Conservation (phyloP, 2,888 invertebrate genomes). For the Orthosia gothica region DNA sequence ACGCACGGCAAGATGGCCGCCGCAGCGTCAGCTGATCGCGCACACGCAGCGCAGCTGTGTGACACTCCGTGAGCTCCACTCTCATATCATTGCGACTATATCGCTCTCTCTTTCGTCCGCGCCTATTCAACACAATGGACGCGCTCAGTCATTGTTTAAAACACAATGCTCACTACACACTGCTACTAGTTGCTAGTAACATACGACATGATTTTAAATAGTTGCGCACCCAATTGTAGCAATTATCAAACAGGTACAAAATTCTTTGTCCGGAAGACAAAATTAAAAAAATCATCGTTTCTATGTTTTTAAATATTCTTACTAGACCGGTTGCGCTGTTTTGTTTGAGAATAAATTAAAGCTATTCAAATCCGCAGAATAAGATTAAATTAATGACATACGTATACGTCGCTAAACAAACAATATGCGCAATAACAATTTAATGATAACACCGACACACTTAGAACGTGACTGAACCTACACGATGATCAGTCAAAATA, state of each 20-base stretch:
- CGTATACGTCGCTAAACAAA: constrained; percentile 28
- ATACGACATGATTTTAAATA: constrained; percentile 40
- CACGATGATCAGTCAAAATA: constrained; percentile 29
- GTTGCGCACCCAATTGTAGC: constrained; percentile 54
- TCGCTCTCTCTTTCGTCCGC: constrained; percentile 85
- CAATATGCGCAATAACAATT: constrained; percentile 58
- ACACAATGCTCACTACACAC: constrained; percentile 78
- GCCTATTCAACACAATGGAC: constrained; percentile 80
- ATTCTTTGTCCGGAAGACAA: constrained; percentile 20
- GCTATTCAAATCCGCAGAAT: constrained; percentile 39
- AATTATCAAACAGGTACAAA: constrained; percentile 48
- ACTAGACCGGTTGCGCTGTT: not conserved
- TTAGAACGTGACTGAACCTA: constrained; percentile 26
- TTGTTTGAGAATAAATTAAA: constrained; percentile 15
- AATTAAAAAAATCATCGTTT: constrained; percentile 20
- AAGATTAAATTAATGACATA: constrained; percentile 30
- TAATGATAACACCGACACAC: constrained; percentile 50
- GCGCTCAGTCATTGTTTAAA: constrained; percentile 81
- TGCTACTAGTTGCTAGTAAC: constrained; percentile 66
- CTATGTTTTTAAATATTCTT: constrained; percentile 6
- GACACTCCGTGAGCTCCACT: constrained; percentile 68
- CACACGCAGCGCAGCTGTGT: constrained; percentile 88
- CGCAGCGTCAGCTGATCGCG: constrained; percentile 90
- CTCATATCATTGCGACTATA: constrained; percentile 72
- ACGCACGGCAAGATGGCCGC: constrained; percentile 90